Base-by-base conservation (phyloP, 1,140 invertebrate genomes). In the Eumaeus atala region DNA sequence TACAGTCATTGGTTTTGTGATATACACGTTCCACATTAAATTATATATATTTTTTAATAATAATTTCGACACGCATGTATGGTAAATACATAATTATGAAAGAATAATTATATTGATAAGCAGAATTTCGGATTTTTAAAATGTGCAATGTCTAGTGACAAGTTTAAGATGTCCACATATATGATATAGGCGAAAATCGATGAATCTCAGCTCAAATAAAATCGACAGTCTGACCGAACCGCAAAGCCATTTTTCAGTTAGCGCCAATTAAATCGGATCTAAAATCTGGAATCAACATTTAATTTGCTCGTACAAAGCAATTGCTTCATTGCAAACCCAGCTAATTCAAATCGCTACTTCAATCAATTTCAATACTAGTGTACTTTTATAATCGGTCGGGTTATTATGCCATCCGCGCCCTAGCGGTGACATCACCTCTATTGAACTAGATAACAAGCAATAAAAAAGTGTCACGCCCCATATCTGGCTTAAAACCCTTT, bases 401-500 rank as follows among this genome's bases (percentile, higher is more conserved):
- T 74, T 66, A 62, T 54, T 63, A 44, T 53, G 58, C 60, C 67
- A 72, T 67, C 70, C 67, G 67, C 64, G 62, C 66, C 71, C 66
- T 62, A 63, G 38, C 51, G 59, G 67, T 75, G 72, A 75, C 67
- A 75, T 71, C 67, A 71, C 58, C 65, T 62, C 59, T 66, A 62
- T 69, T 65, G 57, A 64, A 59, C 54, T 56, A 62, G 65, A 70
- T 70, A 72, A 74, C 61, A 58, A 57, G 57, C 59, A 66, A 69
- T 71, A 61, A 54, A 62, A 62, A 51, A 53, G 48, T 67, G 66
- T 61, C 64, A 74, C 72, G 62, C 68, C 67, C 61, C 59, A 56
- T 51, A 51, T 51, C 42, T 48, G 47, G 47, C 3, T 7, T 18
- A 48, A 48, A 48, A 48, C 1, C 10, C 38, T 33, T 47, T 14